phyloP scores from a whole-genome alignment of 2,113 vertebrate species.

The Porphyrio hochstetteri region DNA sequence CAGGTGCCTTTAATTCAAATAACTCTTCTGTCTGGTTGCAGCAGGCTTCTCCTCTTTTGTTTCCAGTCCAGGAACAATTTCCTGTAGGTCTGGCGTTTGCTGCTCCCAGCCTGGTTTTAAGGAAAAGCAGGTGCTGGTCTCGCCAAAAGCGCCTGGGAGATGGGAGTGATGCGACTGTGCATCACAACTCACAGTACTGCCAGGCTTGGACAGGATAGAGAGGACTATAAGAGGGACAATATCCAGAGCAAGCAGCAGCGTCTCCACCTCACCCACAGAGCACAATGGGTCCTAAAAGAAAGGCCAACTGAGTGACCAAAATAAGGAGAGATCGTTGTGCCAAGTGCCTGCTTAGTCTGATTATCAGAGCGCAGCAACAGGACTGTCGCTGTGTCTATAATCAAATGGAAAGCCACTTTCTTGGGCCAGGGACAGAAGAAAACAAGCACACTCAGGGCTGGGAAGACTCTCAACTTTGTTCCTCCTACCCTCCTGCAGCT shows the following conservation, averaged over 20 bases:
- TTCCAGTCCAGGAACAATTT: not conserved
- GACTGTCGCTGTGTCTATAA: slow-evolving; percentile 68
- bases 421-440: slow-evolving; percentile 45
- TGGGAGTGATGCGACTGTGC: not conserved
- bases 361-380: slow-evolving; percentile 74
- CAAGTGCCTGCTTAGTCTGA: slow-evolving; percentile 78
- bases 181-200: not conserved
- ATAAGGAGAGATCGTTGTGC: slow-evolving; percentile 28
- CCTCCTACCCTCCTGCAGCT: not conserved
- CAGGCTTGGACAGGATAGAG: not conserved
- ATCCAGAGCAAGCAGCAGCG: not conserved
- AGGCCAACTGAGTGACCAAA: not conserved
- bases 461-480: not conserved
- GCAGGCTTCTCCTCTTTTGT: not conserved
- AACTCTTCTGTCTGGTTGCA: not conserved
- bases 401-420: slow-evolving; percentile 71
- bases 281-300: not conserved
- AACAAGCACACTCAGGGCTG: not conserved
- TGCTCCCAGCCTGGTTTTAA: not conserved
- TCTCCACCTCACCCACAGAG: not conserved
- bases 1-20: not conserved
- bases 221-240: rapidly evolving
- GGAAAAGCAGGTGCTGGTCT: not conserved
- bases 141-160: not conserved
- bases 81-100: not conserved